Evolutionary conservation across 2,888 invertebrate genomes (phyloP), one percentile per base, ranked within the genome.

Genomic region (Acrocyrtus sp.): DNA sequence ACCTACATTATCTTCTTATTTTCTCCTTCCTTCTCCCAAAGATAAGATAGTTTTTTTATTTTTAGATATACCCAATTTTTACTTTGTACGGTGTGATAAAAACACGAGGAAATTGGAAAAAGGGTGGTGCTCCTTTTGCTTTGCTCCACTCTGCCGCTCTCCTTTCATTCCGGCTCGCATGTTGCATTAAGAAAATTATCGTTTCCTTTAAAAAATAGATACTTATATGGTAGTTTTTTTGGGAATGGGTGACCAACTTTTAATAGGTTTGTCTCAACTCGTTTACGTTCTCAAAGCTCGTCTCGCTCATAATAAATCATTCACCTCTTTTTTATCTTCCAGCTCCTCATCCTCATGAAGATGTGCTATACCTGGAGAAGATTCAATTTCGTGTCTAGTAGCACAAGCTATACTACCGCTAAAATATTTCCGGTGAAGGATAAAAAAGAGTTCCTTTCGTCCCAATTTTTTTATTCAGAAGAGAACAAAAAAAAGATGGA

Each of bases 101-200:
- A 34, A 34, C 5, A 12, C 34, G 27, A 60, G 62, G 50, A 60
- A 62, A 61, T 57, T 69, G 69, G 62, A 58, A 70, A 69, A 62
- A 60, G 72, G 65, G 72, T 53, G 72, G 72, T 60, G 63, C 72
- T 47, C 72, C 15, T 45, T 65, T 29, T 48, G 51, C 53, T 12
- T 34, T 34, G 34, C 34, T 34, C 34, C n/a, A n/a, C n/a, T n/a
- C 34, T 34, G 34, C 5, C 12, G 61, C 3, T 19, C 21, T 62
- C n/a, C n/a, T n/a, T n/a, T 19, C 27, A 19, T 70, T 70, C 70
- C 63, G 29, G 62, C 56, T 63, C 27, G 63, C 57, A 63, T 43
- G 58, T 60, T 61, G 72, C 65, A 72, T 72, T 56, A 66, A 66
- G 61, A 60, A 66, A 72, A 72, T 72, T 65, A 72, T 66, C 61